A percentile compares a stretch with the other conserved stretches of the same genome.
Conservation (phyloP, 2,888 invertebrate species). For the Tanytarsus gracilentus region DNA sequence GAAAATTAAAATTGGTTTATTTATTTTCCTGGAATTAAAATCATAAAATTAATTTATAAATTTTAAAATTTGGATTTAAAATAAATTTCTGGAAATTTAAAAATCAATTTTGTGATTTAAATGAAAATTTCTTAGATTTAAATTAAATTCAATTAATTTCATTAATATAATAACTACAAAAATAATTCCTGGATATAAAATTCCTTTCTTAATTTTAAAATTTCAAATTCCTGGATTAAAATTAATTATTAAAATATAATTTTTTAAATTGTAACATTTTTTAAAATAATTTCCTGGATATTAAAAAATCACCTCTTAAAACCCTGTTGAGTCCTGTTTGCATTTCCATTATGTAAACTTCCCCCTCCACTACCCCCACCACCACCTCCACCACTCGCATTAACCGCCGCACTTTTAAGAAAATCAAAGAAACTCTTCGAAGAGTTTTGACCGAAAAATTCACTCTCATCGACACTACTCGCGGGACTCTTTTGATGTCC, state of each 20-base stretch:
- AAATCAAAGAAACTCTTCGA: conserved; percentile 31
- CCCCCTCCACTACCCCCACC: not conserved
- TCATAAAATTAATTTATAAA: too few relatives aligned
- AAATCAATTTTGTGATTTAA: not conserved
- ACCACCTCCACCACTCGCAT: not conserved
- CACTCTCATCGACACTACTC: conserved; percentile 12
- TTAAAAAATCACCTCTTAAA: conserved; percentile 26
- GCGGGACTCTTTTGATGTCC: too few relatives aligned
- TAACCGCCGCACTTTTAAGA: conserved; percentile 15
- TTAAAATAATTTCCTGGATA: not conserved
- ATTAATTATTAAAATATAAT: not conserved
- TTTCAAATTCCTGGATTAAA: too few relatives aligned
- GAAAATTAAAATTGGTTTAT: too few relatives aligned
- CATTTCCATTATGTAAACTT: not conserved
- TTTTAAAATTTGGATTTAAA: too few relatives aligned
- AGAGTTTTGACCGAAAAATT: conserved; percentile 34
- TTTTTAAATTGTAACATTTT: not conserved
- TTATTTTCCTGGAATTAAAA: too few relatives aligned
- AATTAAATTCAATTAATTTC: too few relatives aligned
- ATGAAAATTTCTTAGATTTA: not conserved
- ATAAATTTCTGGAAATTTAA: too few relatives aligned
- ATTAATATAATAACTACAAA: too few relatives aligned
- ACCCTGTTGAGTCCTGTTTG: conserved; percentile 31
- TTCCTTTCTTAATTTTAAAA: too few relatives aligned
- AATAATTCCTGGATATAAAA: too few relatives aligned